Conservation (phyloP, 2,888 invertebrate genomes). For the Octonoba sinensis region DNA sequence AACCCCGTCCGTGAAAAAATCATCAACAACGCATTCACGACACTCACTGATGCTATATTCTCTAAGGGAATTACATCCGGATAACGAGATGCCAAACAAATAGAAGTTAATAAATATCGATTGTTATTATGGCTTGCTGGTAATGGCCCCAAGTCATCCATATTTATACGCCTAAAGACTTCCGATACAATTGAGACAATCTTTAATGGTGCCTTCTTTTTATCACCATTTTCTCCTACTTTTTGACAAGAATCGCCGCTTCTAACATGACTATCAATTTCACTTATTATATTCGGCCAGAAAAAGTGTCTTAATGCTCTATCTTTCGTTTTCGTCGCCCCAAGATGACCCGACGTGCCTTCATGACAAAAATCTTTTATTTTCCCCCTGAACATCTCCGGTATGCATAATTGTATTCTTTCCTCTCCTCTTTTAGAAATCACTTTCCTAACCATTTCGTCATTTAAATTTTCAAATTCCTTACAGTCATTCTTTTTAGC, state of each 20-base stretch:
- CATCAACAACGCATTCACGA: not conserved
- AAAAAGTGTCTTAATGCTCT: conserved; percentile 2
- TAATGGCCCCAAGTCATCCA: conserved; percentile 16
- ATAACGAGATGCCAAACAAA: conserved; percentile 1
- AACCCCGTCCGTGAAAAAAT: conserved; percentile 6
- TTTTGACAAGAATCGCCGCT: conserved; percentile 22
- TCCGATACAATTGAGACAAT: conserved; percentile 20
- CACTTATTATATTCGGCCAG: conserved; percentile 23
- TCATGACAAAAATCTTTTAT: conserved; percentile 19
- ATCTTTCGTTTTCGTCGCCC: conserved; percentile 25
- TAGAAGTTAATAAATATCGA: not conserved
- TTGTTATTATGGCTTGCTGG: not conserved
- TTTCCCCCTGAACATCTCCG: not conserved
- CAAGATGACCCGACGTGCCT: conserved; percentile 4
- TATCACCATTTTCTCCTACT: conserved; percentile 8
- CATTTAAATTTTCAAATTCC: not conserved
- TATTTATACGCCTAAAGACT: conserved; percentile 16
- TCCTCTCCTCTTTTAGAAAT: not conserved
- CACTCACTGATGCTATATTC: not conserved
- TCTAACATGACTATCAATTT: conserved; percentile 2
- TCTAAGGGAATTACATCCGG: not conserved
- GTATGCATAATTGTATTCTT: not conserved
- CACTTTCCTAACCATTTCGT: not conserved
- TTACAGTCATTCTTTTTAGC: not conserved
- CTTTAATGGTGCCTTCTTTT: conserved; percentile 22